Evolutionary conservation across 2,797 vertebrate species (phyloP).

Genomic region (Anomalospiza imberbis): DNA sequence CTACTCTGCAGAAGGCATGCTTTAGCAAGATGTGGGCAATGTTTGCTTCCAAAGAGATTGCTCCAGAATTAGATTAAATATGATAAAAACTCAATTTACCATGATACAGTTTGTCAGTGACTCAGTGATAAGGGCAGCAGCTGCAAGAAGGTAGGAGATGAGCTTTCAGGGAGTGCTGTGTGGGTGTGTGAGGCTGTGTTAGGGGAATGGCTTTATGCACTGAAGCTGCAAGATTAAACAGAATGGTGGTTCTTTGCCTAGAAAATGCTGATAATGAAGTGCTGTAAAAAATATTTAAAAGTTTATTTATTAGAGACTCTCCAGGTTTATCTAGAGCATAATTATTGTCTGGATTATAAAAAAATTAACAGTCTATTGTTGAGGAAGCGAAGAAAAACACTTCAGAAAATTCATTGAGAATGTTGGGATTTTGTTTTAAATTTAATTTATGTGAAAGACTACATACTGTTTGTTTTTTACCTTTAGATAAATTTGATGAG

Average conservation of each 20-base stretch:
- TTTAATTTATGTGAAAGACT: background rate
- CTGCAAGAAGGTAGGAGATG: background rate
- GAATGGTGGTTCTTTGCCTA: background rate
- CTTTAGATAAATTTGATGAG: background rate
- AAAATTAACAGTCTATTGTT: background rate
- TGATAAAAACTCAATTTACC: slow-evolving; percentile 30
- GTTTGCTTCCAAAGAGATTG: background rate
- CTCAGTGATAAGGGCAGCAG: background rate
- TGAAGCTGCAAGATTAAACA: background rate
- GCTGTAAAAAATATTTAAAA: background rate
- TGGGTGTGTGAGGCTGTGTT: background rate
- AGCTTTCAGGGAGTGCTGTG: background rate
- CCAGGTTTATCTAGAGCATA: background rate
- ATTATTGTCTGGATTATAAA: background rate
- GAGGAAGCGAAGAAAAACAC: background rate
- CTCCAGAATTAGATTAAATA: slow-evolving; percentile 20
- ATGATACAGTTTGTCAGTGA: background rate
- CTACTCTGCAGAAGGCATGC: background rate
- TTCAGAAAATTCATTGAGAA: background rate
- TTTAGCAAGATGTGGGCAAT: background rate
- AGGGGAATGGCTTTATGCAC: background rate
- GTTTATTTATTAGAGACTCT: background rate
- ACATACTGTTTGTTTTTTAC: background rate
- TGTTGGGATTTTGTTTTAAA: background rate
- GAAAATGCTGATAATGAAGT: background rate